A percentile compares a stretch with the other conserved stretches of the same genome.
Evolutionary conservation across 2,888 invertebrate species (phyloP).

Genomic region (Mimachlamys varia): DNA sequence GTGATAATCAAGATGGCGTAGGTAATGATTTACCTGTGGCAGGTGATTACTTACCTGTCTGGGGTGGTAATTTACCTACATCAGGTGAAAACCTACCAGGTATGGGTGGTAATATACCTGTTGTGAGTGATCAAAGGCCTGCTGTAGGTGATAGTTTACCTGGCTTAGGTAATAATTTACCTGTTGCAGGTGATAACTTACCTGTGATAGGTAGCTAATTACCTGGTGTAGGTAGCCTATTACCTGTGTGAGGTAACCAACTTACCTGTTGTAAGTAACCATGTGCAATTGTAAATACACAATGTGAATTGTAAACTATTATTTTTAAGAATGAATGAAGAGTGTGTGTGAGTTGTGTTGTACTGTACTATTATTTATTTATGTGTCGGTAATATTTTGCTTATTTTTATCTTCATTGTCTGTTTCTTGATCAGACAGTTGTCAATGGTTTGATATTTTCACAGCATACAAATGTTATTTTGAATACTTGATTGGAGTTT

Average conservation of each 20-base stretch:
- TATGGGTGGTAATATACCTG: too few species aligned
- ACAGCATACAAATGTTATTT: neutral
- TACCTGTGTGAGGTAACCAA: neutral
- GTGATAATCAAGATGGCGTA: neutral
- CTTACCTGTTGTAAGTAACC: constrained; percentile 22
- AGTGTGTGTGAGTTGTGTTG: constrained; percentile 1
- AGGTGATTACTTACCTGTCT: neutral
- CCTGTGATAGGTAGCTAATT: neutral
- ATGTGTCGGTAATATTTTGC: neutral
- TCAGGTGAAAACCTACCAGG: neutral
- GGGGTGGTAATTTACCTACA: neutral
- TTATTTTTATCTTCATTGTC: neutral
- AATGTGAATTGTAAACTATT: constrained; percentile 34
- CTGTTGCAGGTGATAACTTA: neutral
- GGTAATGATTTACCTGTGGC: neutral
- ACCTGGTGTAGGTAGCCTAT: neutral
- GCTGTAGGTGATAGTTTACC: neutral
- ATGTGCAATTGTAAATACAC: constrained; percentile 36
- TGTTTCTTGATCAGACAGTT: neutral
- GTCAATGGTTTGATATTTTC: constrained; percentile 3
- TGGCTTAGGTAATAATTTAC: neutral
- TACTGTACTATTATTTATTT: constrained; percentile 28
- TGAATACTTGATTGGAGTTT: neutral
- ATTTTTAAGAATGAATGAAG: constrained; percentile 16
- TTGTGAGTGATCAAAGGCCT: too few species aligned